Evolutionary conservation across 2,888 invertebrate species (phyloP).

Genomic region (Cheiracanthium punctorium): DNA sequence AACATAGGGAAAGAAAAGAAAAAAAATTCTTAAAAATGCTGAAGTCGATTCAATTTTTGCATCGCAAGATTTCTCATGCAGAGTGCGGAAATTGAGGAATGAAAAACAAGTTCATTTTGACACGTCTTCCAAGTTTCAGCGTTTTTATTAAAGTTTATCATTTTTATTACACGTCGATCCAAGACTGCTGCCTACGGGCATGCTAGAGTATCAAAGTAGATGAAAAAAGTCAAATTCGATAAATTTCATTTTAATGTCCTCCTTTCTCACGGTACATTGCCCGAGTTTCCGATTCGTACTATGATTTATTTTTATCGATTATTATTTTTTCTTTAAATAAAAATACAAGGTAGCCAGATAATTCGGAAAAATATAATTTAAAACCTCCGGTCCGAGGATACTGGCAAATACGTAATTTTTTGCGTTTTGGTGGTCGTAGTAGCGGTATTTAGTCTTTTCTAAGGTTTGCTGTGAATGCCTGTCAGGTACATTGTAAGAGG

Average conservation of each 20-base stretch:
- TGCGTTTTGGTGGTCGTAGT: constrained; percentile 46
- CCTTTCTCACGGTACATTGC: constrained; percentile 67
- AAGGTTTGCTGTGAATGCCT: too few relatives aligned
- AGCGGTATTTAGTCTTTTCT: constrained; percentile 43
- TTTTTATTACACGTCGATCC: constrained; percentile 52
- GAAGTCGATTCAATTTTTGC: constrained; percentile 31
- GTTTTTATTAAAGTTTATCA: constrained; percentile 70
- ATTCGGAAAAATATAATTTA: constrained; percentile 16
- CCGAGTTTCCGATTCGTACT: constrained; percentile 54
- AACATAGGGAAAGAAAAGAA: too few relatives aligned
- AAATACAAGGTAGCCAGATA: constrained; percentile 31
- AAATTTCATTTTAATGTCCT: constrained; percentile 69
- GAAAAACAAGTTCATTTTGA: constrained; percentile 63
- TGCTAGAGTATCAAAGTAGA: constrained; percentile 32
- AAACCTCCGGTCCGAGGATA: constrained; percentile 22
- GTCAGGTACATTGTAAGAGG: too few relatives aligned
- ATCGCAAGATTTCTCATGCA: constrained; percentile 37
- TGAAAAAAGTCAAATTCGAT: constrained; percentile 61
- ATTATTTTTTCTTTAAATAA: constrained; percentile 31
- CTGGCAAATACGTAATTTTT: constrained; percentile 24
- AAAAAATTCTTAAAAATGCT: too few relatives aligned
- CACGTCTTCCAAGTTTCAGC: constrained; percentile 42
- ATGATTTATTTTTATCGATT: constrained; percentile 50
- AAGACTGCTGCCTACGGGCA: constrained; percentile 47
- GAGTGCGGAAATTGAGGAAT: constrained; percentile 34